A percentile compares a stretch with the other conserved stretches of the same genome.
These are phyloP conservation scores for Geotrypetes seraphini DNA, from an alignment of 2,797 vertebrate species.

Conservation along the genomic window DNA sequence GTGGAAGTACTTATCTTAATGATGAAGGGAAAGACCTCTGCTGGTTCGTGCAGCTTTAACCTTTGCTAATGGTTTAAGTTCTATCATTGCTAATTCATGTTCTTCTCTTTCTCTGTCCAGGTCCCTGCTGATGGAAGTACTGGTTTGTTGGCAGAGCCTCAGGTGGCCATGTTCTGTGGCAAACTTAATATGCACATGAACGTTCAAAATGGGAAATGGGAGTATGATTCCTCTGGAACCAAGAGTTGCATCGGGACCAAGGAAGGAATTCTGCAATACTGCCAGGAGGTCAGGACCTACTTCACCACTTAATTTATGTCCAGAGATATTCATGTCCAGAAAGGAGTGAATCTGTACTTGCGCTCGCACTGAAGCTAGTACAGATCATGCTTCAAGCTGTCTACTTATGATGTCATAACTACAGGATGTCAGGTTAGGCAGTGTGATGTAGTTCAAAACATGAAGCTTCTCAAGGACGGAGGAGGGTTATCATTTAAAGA, in stretches of 20 bases:
- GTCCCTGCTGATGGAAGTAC: constrained; percentile 68
- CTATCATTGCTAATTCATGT: background rate
- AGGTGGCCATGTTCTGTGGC: constrained; percentile 80
- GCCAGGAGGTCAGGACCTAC: constrained; percentile 64
- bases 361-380: no score
- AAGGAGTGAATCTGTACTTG: no score
- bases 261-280: constrained; percentile 80
- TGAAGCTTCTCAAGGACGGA: no score
- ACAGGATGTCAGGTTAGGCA: no score
- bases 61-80: background rate
- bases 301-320: accelerated
- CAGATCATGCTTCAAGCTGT: no score
- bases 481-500: no score
- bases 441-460: no score
- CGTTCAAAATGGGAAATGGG: constrained; percentile 78
- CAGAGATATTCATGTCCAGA: no score
- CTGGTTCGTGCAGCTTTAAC: no score
- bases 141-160: constrained; percentile 73
- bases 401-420: no score
- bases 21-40: no score
- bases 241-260: constrained; percentile 74
- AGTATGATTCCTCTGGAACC: constrained; percentile 63
- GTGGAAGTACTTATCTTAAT: no score
- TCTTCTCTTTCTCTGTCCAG: constrained; percentile 24
- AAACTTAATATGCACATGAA: constrained; percentile 85